phyloP scores from a whole-genome alignment of 2,797 vertebrate genomes.

The Atherinosoma microstoma region DNA sequence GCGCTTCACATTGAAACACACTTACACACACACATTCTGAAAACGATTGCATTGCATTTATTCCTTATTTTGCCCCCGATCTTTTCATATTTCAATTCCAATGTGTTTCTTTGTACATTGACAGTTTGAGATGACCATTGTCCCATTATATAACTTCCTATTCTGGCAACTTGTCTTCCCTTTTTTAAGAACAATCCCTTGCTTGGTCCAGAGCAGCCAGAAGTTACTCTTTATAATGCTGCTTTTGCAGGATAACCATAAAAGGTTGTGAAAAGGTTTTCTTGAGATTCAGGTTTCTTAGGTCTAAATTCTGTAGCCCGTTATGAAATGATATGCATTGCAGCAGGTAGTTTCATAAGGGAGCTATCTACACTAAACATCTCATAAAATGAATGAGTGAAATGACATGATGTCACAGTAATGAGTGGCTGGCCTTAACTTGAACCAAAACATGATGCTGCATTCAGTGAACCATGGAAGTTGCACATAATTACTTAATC shows the following conservation, averaged over 20 bases:
- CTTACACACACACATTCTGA: not conserved
- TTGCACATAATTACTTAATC: not conserved
- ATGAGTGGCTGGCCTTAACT: not conserved
- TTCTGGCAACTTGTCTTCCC: not conserved
- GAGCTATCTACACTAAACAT: not conserved
- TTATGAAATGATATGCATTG: not conserved
- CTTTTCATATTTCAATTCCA: not conserved
- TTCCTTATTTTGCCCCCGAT: not conserved
- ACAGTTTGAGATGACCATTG: not conserved
- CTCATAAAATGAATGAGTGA: not conserved
- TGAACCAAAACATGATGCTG: not conserved
- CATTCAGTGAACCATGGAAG: not conserved
- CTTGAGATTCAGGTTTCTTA: constrained; percentile 7
- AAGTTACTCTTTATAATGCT: not conserved
- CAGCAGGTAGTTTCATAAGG: not conserved
- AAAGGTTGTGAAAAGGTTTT: constrained; percentile 32
- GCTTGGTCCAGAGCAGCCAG: not conserved
- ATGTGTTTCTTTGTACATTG: not conserved
- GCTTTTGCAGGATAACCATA: constrained; percentile 6
- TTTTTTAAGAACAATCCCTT: not conserved
- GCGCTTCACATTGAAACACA: constrained; percentile 11
- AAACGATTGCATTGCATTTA: not conserved
- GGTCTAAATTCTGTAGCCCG: not conserved
- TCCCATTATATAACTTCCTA: not conserved
- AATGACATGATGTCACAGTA: not conserved